These are phyloP conservation scores for Petrocephalus microphthalmus DNA, from an alignment of 2,113 vertebrate species.

Conservation along the genomic window DNA sequence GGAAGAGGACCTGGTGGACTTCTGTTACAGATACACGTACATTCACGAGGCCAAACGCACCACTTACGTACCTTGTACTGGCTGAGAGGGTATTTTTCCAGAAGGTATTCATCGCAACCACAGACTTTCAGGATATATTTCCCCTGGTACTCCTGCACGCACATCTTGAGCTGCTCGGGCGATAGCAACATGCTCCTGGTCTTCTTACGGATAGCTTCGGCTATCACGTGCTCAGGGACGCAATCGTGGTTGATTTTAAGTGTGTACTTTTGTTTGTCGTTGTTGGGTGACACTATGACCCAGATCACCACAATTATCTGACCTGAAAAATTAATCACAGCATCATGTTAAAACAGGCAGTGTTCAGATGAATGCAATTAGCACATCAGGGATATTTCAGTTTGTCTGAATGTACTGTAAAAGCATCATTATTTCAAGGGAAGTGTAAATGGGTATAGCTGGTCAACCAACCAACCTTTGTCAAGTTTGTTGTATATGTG, in stretches of 20 bases:
- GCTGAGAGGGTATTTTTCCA: constrained; percentile 94
- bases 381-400: background rate
- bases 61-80: constrained; percentile 86
- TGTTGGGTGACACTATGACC: constrained; percentile 98
- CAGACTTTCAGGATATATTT: constrained; percentile 98
- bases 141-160: constrained; percentile 96
- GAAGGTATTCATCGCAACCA: constrained; percentile 94
- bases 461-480: constrained; percentile 74
- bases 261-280: constrained; percentile 97
- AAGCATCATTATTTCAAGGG: background rate
- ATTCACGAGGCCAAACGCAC: background rate
- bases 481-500: constrained; percentile 95
- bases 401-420: background rate
- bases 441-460: background rate
- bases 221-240: constrained; percentile 95
- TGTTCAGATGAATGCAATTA: background rate
- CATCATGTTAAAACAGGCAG: background rate
- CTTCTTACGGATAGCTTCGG: constrained; percentile 96
- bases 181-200: constrained; percentile 94
- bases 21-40: background rate
- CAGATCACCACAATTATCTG: constrained; percentile 98
- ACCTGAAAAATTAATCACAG: constrained; percentile 56
- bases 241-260: constrained; percentile 96
- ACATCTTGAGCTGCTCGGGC: constrained; percentile 91
- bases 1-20: background rate